Percentiles rank a stretch among this genome's conserved stretches.
These are phyloP conservation scores for Leptoclinus maculatus DNA, from an alignment of 2,797 vertebrate species.

Conservation along the genomic window DNA sequence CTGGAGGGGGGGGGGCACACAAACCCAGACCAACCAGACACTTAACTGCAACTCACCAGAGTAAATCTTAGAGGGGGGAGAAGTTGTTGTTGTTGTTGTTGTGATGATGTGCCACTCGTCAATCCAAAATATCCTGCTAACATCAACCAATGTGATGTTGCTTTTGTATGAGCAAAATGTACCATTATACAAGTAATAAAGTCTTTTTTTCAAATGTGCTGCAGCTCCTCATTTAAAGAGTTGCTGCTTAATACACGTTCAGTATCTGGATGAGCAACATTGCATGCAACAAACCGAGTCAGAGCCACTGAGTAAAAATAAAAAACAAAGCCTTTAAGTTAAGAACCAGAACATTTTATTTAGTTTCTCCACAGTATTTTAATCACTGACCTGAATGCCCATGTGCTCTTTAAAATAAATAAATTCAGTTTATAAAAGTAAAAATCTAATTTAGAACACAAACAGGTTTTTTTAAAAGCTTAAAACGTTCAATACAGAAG, in stretches of 20 bases:
- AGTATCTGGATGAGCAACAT: not conserved
- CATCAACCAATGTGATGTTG: slow-evolving; percentile 60
- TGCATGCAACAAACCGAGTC: not conserved
- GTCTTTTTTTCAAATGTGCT: slow-evolving; percentile 61
- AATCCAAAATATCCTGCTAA: slow-evolving; percentile 55
- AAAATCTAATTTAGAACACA: slow-evolving; percentile 4
- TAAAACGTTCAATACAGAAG: not conserved
- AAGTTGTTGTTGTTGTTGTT: slow-evolving; percentile 30
- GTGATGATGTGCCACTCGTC: slow-evolving; percentile 71
- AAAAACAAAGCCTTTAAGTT: not conserved
- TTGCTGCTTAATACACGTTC: not conserved
- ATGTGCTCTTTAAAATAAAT: slow-evolving; percentile 5
- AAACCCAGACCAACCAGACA: slow-evolving; percentile 42
- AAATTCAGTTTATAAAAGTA: slow-evolving; percentile 42
- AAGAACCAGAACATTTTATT: slow-evolving; percentile 9
- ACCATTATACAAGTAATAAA: slow-evolving; percentile 73
- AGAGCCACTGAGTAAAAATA: not conserved
- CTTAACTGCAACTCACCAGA: slow-evolving; percentile 26
- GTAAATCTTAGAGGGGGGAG: slow-evolving; percentile 20
- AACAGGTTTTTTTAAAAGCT: not conserved
- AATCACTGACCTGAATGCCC: not conserved
- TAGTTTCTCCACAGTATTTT: slow-evolving; percentile 2
- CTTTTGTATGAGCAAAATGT: slow-evolving; percentile 76
- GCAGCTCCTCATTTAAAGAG: not conserved
- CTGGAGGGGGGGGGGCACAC: not conserved